Base-by-base conservation (phyloP, 1,140 invertebrate genomes). In the Drosophila simulans region DNA sequence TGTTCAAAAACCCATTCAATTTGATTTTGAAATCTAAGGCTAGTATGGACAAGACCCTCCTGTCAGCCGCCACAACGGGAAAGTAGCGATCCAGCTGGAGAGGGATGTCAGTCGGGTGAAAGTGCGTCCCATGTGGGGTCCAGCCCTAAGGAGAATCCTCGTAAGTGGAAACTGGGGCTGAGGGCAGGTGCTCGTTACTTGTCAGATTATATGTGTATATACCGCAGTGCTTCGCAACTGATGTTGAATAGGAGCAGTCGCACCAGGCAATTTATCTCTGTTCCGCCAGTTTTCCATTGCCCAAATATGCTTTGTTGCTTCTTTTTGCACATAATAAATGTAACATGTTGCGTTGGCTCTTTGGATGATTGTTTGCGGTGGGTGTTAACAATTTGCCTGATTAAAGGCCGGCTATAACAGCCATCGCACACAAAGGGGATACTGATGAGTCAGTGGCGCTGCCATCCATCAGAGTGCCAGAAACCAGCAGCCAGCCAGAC, bases 331-430 rank as follows among this genome's bases (percentile, higher is more conserved):
- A 62, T 73, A 69, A 80, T 80, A 84, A 79, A 84, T 80, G 62
- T 71, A 75, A 63, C 80, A 84, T 80, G 80, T 78, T 74, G 60
- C 65, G 58, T 17, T 46, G 46, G 40, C 79, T 82, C 62, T 82
- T 82, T 79, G 65, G 60, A 62, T 80, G 84, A 80, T 80, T 82
- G 75, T 79, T 72, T 88, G 75, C 43, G 75, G 54, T 79, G 66
- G 75, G 79, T 75, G 79, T 83, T 81, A 88, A 88, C 83, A 88
- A 88, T 88, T 88, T 88, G 76, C 57, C 80, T 88, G 83, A 89
- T 88, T 88, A 88, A 88, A 89, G 65, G 68, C 65, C 70, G 81
- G 77, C 31, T 52, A 52, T 72, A 37, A 57, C 46, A 42, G 34
- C 25, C 51, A 13, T n/a, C 42, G 1, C 31, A 51, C 12, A 55